Percentiles rank a stretch among this genome's conserved stretches.
Conservation (phyloP, 2,113 vertebrate species). For the Spea bombifrons region DNA sequence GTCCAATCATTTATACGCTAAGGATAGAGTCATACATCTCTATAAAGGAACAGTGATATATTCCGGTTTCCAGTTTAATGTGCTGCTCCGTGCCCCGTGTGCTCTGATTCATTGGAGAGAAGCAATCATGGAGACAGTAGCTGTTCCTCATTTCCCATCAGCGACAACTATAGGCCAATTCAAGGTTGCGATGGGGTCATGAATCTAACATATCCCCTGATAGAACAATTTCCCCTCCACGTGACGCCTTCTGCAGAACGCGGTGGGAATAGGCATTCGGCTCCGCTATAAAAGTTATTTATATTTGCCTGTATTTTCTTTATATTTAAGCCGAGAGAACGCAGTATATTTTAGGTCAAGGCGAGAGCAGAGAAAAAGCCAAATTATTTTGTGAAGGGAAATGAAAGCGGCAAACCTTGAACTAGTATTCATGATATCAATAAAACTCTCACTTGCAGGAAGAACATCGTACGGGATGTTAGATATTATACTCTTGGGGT, state of each 20-base stretch:
- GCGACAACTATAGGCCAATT: slow-evolving; percentile 83
- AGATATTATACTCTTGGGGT: slow-evolving; percentile 3
- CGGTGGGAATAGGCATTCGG: slow-evolving; percentile 58
- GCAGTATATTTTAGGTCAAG: slow-evolving; percentile 28
- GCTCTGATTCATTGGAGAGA: slow-evolving; percentile 83
- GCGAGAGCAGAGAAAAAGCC: slow-evolving; percentile 28
- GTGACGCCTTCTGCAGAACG: slow-evolving; percentile 57
- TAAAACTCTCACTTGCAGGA: slow-evolving; percentile 12
- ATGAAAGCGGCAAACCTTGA: slow-evolving; percentile 33
- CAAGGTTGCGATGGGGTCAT: slow-evolving; percentile 82
- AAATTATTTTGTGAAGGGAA: slow-evolving; percentile 28
- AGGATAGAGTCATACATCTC: slow-evolving; percentile 81
- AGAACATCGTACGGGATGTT: slow-evolving; percentile 19
- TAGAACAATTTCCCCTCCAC: slow-evolving; percentile 76
- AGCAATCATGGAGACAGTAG: slow-evolving; percentile 81
- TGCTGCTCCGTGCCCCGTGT: slow-evolving; percentile 74
- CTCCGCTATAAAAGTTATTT: slow-evolving; percentile 54
- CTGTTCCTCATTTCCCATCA: slow-evolving; percentile 83
- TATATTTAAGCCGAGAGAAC: slow-evolving; percentile 48
- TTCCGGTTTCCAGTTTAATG: slow-evolving; percentile 81
- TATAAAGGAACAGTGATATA: slow-evolving; percentile 83
- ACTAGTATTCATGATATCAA: slow-evolving; percentile 33
- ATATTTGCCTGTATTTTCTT: slow-evolving; percentile 48
- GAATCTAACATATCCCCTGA: slow-evolving; percentile 79
- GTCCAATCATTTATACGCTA: slow-evolving; percentile 80